Evolutionary conservation across 2,888 invertebrate species (phyloP), one percentile per base, ranked within the genome.

Genomic region (Spodoptera picta): DNA sequence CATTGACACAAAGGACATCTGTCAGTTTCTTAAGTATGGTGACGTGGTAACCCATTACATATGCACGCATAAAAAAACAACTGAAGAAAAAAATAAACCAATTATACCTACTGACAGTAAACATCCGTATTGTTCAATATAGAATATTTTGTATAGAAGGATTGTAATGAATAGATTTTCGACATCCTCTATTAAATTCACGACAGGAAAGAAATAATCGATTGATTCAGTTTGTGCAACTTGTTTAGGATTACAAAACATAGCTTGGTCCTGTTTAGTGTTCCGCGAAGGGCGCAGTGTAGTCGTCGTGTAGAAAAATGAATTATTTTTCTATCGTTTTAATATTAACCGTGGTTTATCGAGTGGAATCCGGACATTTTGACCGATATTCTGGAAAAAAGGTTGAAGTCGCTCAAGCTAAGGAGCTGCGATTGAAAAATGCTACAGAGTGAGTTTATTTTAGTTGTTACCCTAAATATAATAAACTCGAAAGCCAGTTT

Each of bases 381-480:
- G 88, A 91, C 69, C 84, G 87, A 65, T 88, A 83, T 65, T 87
- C 83, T 65, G 92, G 90, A 23, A 85, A 87, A 51, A 85, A 86
- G 80, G 63, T 88, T 45, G 84, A 87, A n/a, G 72, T 78, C 3
- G 77, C 72, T 4, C 75, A 81, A 60, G 72, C 75, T 45, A 87
- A 84, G 59, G 84, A 86, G 50, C 66, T 85, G 5, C 71, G 72
- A 58, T 49, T 72, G 31, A 83, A 75, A 61, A 88, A 90, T 54
- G 80, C 81, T 36, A 82, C 84, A 7, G 82, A 77, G 90, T 91
- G 79, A 90, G 89, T 50, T 65, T n/a, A 27, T 61, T 65, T 62
- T 19, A 7, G 4, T 31, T 31, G 31, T 6, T 31, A 31, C 31
- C 31, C 1, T 27, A 27, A 5, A 2, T 0, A 27, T 27, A 4